Evolutionary conservation across 1,140 invertebrate genomes (phyloP).

Genomic region (Drosophila azteca): DNA sequence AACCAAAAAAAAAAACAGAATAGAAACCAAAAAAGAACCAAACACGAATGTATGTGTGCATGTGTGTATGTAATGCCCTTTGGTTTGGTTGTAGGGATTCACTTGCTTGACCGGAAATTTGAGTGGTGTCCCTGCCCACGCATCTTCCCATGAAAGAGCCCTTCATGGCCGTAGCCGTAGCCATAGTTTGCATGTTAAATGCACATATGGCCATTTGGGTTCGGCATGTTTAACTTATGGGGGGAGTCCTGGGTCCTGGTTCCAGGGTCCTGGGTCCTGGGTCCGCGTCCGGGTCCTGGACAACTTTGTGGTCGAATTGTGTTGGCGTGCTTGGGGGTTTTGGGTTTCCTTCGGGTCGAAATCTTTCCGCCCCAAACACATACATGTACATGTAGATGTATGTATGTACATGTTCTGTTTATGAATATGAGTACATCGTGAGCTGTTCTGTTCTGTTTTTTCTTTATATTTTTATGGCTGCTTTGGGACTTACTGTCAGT

Average conservation of each 20-base stretch:
- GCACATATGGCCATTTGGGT: conserved; percentile 67
- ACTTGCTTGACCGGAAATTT: conserved; percentile 78
- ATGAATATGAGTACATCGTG: conserved; percentile 62
- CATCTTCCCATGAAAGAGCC: conserved; percentile 2
- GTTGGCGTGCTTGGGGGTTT: conserved; percentile 60
- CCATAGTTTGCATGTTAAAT: conserved; percentile 75
- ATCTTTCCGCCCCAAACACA: conserved; percentile 2
- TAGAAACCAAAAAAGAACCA: too few relatives aligned
- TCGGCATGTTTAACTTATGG: conserved; percentile 63
- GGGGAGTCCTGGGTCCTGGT: neutral
- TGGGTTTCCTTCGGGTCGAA: conserved; percentile 50
- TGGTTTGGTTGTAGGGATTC: conserved; percentile 65
- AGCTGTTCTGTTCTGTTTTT: conserved; percentile 59
- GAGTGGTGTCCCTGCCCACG: conserved; percentile 33
- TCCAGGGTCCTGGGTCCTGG: too few relatives aligned
- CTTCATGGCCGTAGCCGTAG: conserved; percentile 7
- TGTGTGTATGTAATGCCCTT: conserved; percentile 46
- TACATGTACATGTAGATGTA: too few relatives aligned
- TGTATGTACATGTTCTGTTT: conserved; percentile 63
- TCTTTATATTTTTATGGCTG: conserved; percentile 76
- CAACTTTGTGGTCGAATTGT: conserved; percentile 53
- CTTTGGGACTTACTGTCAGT: conserved; percentile 40
- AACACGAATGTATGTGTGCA: too few relatives aligned
- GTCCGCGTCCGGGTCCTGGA: conserved; percentile 20
- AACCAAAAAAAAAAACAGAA: conserved; percentile 38